Conservation (phyloP, 2,113 vertebrate species). For the Theristicus caerulescens region DNA sequence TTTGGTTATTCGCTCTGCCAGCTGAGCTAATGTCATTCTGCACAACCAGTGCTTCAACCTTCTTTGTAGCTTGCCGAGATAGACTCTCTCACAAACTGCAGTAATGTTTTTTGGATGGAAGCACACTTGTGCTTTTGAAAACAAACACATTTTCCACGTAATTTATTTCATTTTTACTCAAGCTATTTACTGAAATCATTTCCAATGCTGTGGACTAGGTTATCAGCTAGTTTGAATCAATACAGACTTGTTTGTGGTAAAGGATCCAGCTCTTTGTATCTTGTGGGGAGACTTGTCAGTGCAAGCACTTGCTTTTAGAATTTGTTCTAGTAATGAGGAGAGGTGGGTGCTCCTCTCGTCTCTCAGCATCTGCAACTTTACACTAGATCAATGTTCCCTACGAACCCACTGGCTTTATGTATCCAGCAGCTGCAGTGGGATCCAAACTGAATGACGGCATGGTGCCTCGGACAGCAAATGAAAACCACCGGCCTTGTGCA, state of each 20-base stretch:
- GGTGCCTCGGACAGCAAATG: not conserved
- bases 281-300: not conserved
- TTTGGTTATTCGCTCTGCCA: not conserved
- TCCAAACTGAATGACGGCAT: fast-evolving
- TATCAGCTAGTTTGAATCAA: not conserved
- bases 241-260: not conserved
- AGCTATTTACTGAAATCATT: not conserved
- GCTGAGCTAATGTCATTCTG: fast-evolving
- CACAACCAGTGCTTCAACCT: not conserved
- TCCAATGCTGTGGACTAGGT: not conserved
- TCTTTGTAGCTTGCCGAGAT: not conserved
- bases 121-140: not conserved
- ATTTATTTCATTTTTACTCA: not conserved
- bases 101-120: not conserved
- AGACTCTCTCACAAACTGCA: no score
- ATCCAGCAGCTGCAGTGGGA: not conserved
- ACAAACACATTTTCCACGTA: not conserved
- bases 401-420: not conserved
- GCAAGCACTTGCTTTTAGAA: not conserved
- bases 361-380: not conserved
- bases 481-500: not conserved
- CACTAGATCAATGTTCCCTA: not conserved
- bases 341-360: not conserved
- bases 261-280: not conserved
- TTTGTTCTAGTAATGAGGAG: not conserved